These are phyloP conservation scores for Pterocles gutturalis DNA, from an alignment of 2,113 vertebrate genomes.

Conservation along the genomic window DNA sequence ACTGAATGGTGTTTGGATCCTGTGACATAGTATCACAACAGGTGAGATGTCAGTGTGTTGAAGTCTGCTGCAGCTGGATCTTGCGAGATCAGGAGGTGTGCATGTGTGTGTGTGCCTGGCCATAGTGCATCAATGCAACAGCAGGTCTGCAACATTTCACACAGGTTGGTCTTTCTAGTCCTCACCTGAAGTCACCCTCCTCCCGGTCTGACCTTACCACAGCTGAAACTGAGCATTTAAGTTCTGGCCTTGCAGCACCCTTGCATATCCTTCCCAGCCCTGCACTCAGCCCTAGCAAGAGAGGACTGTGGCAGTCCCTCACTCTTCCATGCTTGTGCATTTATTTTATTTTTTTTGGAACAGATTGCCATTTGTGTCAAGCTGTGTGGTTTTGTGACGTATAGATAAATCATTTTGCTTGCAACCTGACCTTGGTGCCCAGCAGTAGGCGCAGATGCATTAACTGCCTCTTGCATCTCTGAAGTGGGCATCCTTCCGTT, in stretches of 20 bases:
- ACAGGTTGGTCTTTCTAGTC: not conserved
- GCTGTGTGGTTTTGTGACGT: slow-evolving; percentile 42
- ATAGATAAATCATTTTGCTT: slow-evolving; percentile 32
- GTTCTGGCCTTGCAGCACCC: not conserved
- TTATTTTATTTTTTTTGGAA: not conserved
- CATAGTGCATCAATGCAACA: not conserved
- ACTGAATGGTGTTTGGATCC: not conserved
- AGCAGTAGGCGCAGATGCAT: not conserved
- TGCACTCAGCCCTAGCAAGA: not conserved
- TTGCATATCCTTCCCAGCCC: not conserved
- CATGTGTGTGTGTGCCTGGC: not conserved
- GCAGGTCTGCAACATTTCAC: not conserved
- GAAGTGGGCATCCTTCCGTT: not conserved
- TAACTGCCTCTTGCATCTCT: not conserved
- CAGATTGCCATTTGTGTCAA: slow-evolving; percentile 44
- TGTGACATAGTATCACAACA: slow-evolving; percentile 51
- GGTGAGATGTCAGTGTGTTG: not conserved
- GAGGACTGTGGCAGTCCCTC: not conserved
- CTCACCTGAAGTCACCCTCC: not conserved
- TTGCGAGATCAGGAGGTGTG: not conserved
- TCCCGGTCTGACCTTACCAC: not conserved
- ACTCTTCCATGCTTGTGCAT: not conserved
- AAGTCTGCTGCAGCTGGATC: not conserved
- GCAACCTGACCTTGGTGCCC: slow-evolving; percentile 19
- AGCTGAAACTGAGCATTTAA: not conserved